Evolutionary conservation across 2,888 invertebrate species (phyloP).

Genomic region (Pollenia angustigena): DNA sequence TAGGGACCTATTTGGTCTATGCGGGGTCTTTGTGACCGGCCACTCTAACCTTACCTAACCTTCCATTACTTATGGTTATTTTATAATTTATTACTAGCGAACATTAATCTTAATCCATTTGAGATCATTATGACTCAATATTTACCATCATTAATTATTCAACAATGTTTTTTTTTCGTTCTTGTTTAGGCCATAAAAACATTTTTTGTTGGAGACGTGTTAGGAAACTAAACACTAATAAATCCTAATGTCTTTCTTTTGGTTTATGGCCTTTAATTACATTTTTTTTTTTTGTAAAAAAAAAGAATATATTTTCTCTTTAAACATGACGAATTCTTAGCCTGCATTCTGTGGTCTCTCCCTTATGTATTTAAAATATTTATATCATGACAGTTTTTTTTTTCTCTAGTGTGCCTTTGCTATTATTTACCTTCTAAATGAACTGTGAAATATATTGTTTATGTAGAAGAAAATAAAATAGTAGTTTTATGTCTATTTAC

Average conservation of each 20-base stretch:
- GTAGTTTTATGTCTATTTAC: neutral
- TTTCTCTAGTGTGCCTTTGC: neutral
- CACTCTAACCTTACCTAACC: too few relatives aligned
- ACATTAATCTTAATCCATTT: slow-evolving; percentile 16
- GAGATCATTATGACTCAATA: neutral
- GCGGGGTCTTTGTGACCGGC: too few relatives aligned
- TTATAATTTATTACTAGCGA: neutral
- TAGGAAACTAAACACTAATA: neutral
- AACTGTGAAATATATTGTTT: slow-evolving; percentile 21
- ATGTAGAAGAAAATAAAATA: neutral
- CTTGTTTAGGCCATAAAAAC: too few relatives aligned
- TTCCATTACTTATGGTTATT: neutral
- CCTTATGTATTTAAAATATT: neutral
- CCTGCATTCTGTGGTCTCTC: neutral
- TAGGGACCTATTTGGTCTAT: too few relatives aligned
- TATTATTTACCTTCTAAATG: slow-evolving; percentile 32
- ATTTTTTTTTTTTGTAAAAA: neutral
- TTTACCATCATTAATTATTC: slow-evolving; percentile 25
- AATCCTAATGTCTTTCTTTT: slow-evolving; percentile 11
- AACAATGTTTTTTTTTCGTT: neutral
- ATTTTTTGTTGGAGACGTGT: neutral
- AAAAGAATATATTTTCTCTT: neutral
- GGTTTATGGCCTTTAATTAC: neutral
- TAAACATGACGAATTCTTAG: neutral
- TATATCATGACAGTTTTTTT: neutral